These are phyloP conservation scores for Sarcophaga caerulescens DNA, from an alignment of 2,888 invertebrate species.

Conservation along the genomic window DNA sequence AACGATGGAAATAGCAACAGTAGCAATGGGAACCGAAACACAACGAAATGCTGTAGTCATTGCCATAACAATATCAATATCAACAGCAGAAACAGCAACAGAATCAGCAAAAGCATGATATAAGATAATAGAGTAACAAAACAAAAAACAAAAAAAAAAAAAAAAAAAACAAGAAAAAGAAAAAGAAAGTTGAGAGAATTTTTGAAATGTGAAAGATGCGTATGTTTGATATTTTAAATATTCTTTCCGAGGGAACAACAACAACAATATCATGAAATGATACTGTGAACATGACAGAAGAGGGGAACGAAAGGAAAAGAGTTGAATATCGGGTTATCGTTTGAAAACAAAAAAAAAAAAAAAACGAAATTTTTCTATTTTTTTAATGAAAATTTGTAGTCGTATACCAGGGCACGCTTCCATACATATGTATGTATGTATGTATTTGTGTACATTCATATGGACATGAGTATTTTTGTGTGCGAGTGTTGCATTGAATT, in stretches of 20 bases:
- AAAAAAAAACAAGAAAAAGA: conserved; percentile 22
- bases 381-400: background rate
- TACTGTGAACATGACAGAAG: too few species aligned
- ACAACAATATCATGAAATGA: too few species aligned
- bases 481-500: background rate
- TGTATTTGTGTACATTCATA: conserved; percentile 16
- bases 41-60: background rate
- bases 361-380: conserved; percentile 20
- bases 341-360: conserved; percentile 9
- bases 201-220: conserved; percentile 48
- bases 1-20: background rate
- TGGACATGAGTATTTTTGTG: background rate
- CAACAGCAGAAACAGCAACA: background rate
- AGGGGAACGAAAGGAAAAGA: too few species aligned
- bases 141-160: background rate
- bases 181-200: background rate
- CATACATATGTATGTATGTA: conserved; percentile 6
- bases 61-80: conserved; percentile 19
- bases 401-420: too few species aligned
- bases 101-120: conserved; percentile 8
- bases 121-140: background rate
- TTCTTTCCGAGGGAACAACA: background rate
- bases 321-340: too few species aligned
- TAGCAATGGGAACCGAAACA: background rate
- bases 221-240: conserved; percentile 46